Evolutionary conservation across 1,140 invertebrate genomes (phyloP), one percentile per base, ranked within the genome.

Genomic region (Eufriesea mexicana): DNA sequence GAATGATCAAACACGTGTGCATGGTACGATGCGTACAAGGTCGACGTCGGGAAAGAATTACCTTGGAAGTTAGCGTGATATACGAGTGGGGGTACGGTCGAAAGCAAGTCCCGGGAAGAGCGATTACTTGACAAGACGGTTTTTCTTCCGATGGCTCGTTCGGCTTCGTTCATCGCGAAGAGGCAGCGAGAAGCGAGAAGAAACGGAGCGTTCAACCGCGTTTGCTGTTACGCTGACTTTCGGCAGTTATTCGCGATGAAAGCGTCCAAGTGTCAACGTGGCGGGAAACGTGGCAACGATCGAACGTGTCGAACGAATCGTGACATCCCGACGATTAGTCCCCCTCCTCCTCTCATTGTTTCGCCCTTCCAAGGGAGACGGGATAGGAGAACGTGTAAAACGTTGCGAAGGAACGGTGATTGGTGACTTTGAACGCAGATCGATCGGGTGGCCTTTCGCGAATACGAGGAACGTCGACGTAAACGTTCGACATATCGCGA

Each of bases 101-200:
- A 35, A 64, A 35, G 35, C 8, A 16, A 6, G 45, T 70, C 42
- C 14, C 28, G 20, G 20, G 14, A 25, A 35, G 20, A 55, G 55
- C 6, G 70, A 28, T 35, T 12, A 5, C 25, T 74, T 59, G 45
- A 57, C 35, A n/a, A 45, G 42, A 55, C 28, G 49, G n/a, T n/a
- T 59, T 61, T 71, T 79, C 77, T 79, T 79, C 55, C 45, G 18
- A 71, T 42, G 23, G 62, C 45, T 79, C 77, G 77, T 67, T 79
- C 35, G 23, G 14, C 66, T 71, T 79, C 77, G 77, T 61, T 51
- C 42, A 2, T n/a, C 67, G 66, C 77, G 77, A 79, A 71, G 77
- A 49, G 14, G 54, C 10, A 79, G 84, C 84, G 77, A 68, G 74
- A 77, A 71, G 64, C 64, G 66, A 75, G 80, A 81, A 80, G 68